Evolutionary conservation across 37 sponge, comb jelly and placozoan genomes (phyloP).

Genomic region (Diacarnus erythraeanus): DNA sequence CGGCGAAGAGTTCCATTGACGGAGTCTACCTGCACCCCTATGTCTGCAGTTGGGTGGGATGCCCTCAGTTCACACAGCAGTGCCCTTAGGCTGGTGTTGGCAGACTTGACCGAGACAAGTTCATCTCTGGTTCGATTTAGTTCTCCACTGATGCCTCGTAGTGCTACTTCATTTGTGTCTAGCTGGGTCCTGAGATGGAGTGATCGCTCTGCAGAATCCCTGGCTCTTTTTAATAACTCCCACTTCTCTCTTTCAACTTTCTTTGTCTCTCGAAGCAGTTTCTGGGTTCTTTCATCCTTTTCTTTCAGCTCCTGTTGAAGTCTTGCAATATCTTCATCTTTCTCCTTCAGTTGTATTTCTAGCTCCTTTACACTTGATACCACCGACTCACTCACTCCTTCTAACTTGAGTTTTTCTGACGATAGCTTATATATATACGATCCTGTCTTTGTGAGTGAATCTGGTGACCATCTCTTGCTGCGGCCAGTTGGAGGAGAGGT

Average conservation of each 20-base stretch:
- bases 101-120: conserved; percentile 52
- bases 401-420: background rate
- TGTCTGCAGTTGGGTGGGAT: conserved; percentile 14
- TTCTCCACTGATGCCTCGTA: conserved; percentile 26
- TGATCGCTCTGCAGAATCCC: conserved; percentile 72
- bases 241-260: conserved; percentile 84
- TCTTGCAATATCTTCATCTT: conserved; percentile 35
- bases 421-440: background rate
- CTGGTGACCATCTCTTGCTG: too few species aligned
- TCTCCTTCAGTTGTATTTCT: conserved; percentile 12
- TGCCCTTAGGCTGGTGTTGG: conserved; percentile 58
- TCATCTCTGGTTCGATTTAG: conserved; percentile 50
- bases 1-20: conserved; percentile 9
- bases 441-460: background rate
- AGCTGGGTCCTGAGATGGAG: conserved; percentile 56
- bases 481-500: too few species aligned
- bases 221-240: conserved; percentile 83
- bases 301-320: conserved; percentile 9
- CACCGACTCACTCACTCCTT: background rate
- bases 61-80: conserved; percentile 39
- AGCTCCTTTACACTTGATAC: conserved; percentile 3
- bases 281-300: conserved; percentile 55
- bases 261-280: conserved; percentile 48
- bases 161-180: conserved; percentile 37
- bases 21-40: conserved; percentile 22